phyloP scores from a whole-genome alignment of 1,140 invertebrate species.

The Drosophila nigrodunni region DNA sequence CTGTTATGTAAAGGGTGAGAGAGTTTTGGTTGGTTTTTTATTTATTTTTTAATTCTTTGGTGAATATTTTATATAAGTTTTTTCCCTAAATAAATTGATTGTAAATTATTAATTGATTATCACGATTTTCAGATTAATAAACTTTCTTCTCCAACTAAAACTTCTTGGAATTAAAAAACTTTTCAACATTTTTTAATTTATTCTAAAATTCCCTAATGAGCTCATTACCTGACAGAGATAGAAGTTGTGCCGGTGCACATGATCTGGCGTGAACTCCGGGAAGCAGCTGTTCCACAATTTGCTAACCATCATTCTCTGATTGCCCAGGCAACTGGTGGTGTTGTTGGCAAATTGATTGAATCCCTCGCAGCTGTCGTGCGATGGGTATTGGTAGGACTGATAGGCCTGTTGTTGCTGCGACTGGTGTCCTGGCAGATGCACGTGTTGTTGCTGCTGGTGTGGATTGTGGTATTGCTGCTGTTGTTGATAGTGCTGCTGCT shows the following conservation, averaged over 20 bases:
- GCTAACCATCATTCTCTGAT: conserved; percentile 84
- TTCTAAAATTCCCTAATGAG: not conserved
- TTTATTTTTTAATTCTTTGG: not conserved
- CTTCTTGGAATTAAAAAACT: too few species aligned
- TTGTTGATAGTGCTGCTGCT: conserved; percentile 35
- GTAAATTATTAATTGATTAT: too few species aligned
- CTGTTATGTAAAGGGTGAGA: conserved; percentile 47
- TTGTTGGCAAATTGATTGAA: conserved; percentile 78
- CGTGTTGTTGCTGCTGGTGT: conserved; percentile 52
- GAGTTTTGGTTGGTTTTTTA: not conserved
- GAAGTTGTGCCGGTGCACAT: conserved; percentile 83
- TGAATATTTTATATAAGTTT: not conserved
- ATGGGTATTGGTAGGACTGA: conserved; percentile 71
- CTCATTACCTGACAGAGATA: conserved; percentile 79
- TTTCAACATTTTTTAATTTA: too few species aligned
- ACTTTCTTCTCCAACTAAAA: too few species aligned
- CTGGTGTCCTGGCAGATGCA: conserved; percentile 59
- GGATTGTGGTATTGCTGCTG: conserved; percentile 47
- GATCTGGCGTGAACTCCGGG: conserved; percentile 82
- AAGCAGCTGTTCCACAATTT: conserved; percentile 84
- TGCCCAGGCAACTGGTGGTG: conserved; percentile 72
- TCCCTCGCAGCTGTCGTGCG: conserved; percentile 80
- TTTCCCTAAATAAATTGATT: too few species aligned
- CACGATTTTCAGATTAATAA: too few species aligned
- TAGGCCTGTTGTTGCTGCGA: conserved; percentile 60